A percentile compares a stretch with the other conserved stretches of the same genome.
Conservation (phyloP, 2,797 vertebrate species). For the Acipenser oxyrinchus region DNA sequence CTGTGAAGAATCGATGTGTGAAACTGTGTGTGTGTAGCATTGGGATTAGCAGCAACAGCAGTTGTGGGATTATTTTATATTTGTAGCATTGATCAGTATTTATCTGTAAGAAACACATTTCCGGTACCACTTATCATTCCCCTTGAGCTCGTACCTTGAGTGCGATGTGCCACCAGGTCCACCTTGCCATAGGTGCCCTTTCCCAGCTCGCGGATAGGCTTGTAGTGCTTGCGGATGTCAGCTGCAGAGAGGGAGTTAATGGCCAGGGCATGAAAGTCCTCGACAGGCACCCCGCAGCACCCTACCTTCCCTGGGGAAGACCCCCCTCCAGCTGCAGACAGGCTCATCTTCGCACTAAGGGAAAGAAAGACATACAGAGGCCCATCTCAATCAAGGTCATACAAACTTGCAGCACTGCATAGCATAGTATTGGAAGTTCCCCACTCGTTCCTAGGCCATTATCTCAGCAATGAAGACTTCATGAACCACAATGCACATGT, state of each 20-base stretch:
- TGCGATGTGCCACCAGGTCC: slow-evolving; percentile 87
- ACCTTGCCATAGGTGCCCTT: slow-evolving; percentile 98
- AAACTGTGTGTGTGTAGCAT: no score
- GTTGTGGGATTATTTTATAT: no score
- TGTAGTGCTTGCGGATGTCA: slow-evolving; percentile 88
- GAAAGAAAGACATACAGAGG: slow-evolving; percentile 19
- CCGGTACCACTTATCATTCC: not conserved
- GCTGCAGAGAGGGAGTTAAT: slow-evolving; percentile 83
- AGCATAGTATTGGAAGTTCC: no score
- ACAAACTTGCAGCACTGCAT: not conserved
- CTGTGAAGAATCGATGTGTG: no score
- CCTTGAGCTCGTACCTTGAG: slow-evolving; percentile 69
- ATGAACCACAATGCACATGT: no score
- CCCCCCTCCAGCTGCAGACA: slow-evolving; percentile 59
- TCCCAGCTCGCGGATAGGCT: slow-evolving; percentile 88
- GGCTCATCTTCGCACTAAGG: slow-evolving; percentile 74
- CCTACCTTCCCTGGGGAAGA: slow-evolving; percentile 66
- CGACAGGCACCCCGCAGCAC: slow-evolving; percentile 74
- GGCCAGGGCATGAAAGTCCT: slow-evolving; percentile 93
- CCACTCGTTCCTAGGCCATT: no score
- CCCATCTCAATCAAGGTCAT: not conserved
- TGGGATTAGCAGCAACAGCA: no score
- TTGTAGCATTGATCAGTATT: no score
- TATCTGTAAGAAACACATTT: no score
- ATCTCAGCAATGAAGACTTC: no score